phyloP scores from a whole-genome alignment of 2,888 invertebrate species.

The Pedicia rivosa region DNA sequence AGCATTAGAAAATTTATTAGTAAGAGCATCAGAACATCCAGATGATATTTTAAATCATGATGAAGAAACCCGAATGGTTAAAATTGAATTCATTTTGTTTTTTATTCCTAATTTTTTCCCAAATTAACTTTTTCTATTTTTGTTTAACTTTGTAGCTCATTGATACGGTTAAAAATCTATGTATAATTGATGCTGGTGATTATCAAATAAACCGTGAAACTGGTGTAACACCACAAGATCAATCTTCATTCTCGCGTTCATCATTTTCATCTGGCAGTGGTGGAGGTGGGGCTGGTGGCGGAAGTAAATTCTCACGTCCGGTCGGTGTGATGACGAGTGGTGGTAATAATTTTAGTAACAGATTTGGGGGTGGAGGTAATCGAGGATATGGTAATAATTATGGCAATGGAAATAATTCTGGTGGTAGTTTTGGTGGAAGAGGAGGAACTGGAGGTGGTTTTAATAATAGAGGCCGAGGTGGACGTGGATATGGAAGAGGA shows the following conservation, averaged over 20 bases:
- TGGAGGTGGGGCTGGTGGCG: slow-evolving; percentile 11
- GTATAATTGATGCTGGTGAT: slow-evolving; percentile 62
- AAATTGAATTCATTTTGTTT: no score
- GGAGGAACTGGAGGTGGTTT: slow-evolving; percentile 15
- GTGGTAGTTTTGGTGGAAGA: slow-evolving; percentile 11
- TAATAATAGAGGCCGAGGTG: slow-evolving; percentile 15
- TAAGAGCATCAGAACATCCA: slow-evolving; percentile 64
- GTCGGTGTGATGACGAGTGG: no score
- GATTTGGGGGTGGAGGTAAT: slow-evolving; percentile 8
- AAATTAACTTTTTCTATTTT: neutral
- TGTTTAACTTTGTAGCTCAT: slow-evolving; percentile 39
- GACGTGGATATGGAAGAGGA: slow-evolving; percentile 14
- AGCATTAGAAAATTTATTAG: slow-evolving; percentile 71
- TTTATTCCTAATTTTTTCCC: no score
- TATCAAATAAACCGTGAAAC: slow-evolving; percentile 42
- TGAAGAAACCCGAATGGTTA: neutral
- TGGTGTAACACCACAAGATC: slow-evolving; percentile 22
- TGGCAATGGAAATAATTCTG: slow-evolving; percentile 13
- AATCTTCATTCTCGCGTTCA: slow-evolving; percentile 13
- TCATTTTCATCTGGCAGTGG: slow-evolving; percentile 17
- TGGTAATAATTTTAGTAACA: slow-evolving; percentile 9
- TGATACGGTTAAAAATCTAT: slow-evolving; percentile 53
- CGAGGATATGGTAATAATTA: slow-evolving; percentile 12
- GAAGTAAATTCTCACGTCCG: no score
- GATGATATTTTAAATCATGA: slow-evolving; percentile 46